Evolutionary conservation across 2,797 vertebrate genomes (phyloP).

Genomic region (Peromyscus nudipes): DNA sequence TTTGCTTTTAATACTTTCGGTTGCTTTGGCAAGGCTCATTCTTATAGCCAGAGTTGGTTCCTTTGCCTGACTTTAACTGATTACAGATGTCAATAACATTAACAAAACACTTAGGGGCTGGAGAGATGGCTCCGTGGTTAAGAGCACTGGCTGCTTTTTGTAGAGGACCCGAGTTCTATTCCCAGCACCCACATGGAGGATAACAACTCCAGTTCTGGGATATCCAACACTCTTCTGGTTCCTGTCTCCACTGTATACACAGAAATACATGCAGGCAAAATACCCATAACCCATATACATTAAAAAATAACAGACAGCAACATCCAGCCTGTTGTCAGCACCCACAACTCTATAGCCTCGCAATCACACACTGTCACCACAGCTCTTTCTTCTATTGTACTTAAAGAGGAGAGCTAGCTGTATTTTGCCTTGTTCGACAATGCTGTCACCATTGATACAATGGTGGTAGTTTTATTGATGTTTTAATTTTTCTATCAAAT

Average conservation of each 20-base stretch:
- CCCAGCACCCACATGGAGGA: neutral
- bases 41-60: neutral
- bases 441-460: neutral
- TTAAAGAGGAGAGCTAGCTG: neutral
- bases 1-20: neutral
- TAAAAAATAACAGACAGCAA: neutral
- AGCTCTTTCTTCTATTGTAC: neutral
- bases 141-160: neutral
- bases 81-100: neutral
- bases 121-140: neutral
- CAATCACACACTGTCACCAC: neutral
- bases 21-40: neutral
- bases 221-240: too few relatives aligned
- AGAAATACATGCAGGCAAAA: neutral
- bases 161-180: neutral
- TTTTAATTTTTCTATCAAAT: conserved; percentile 14
- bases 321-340: neutral
- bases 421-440: neutral
- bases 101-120: neutral
- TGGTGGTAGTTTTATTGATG: neutral
- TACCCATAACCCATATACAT: neutral
- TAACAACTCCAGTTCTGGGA: neutral
- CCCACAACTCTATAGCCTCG: neutral
- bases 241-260: neutral
- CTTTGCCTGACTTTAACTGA: neutral